phyloP scores from a whole-genome alignment of 1,140 invertebrate species.

The Homalodisca vitripennis region DNA sequence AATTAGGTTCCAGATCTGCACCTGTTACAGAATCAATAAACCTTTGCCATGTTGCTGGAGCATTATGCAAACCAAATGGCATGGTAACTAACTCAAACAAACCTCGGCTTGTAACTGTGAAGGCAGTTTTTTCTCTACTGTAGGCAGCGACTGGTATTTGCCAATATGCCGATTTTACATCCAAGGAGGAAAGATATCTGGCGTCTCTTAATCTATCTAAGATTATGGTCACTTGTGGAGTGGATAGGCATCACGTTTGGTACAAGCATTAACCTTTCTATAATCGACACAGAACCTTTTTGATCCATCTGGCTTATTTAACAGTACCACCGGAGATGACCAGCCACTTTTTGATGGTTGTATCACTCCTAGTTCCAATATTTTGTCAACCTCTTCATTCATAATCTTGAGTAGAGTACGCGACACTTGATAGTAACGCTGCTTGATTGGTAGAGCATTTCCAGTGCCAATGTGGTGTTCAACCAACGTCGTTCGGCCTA shows the following conservation, averaged over 20 bases:
- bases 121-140: background rate
- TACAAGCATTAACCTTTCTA: background rate
- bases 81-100: conserved; percentile 45
- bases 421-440: background rate
- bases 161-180: conserved; percentile 2
- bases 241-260: background rate
- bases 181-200: background rate
- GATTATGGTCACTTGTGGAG: background rate
- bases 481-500: background rate
- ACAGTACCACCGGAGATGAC: background rate
- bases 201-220: background rate
- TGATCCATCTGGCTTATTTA: background rate
- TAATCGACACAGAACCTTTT: background rate
- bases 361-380: background rate
- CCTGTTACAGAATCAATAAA: conserved; percentile 42
- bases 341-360: background rate
- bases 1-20: too few relatives aligned
- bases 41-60: conserved; percentile 48
- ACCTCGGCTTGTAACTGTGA: background rate
- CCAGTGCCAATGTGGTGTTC: background rate
- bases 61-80: conserved; percentile 50
- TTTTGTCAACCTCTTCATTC: background rate
- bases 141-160: background rate
- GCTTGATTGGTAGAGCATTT: background rate
- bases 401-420: background rate